Evolutionary conservation across 2,797 vertebrate species (phyloP).

Genomic region (Fistularia tabacaria): DNA sequence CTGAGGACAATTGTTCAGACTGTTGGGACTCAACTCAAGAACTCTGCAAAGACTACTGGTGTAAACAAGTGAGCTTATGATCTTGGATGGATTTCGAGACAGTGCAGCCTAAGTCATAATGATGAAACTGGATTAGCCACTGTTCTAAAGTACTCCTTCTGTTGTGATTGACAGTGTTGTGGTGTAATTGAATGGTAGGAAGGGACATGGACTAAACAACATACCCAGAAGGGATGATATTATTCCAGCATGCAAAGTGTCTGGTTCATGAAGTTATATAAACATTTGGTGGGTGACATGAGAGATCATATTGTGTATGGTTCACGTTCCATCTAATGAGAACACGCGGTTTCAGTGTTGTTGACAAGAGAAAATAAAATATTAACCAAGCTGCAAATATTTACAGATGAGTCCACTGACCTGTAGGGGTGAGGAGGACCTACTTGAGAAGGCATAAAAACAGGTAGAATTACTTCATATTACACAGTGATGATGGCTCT

Average conservation of each 20-base stretch:
- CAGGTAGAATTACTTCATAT: neutral
- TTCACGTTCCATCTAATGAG: neutral
- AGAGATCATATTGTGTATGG: neutral
- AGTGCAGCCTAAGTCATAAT: conserved; percentile 25
- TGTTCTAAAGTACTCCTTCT: conserved; percentile 20
- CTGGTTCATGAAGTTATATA: neutral
- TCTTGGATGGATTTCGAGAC: conserved; percentile 45
- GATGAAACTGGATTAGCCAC: conserved; percentile 40
- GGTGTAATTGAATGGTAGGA: neutral
- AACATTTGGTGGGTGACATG: neutral
- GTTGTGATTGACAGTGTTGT: neutral
- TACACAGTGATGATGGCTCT: neutral
- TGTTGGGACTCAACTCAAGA: conserved; percentile 47
- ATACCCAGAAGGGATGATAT: no score
- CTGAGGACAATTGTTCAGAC: conserved; percentile 52
- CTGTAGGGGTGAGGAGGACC: neutral
- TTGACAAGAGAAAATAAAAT: conserved; percentile 21
- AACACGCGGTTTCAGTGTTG: conserved; percentile 1
- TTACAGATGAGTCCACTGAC: conserved; percentile 39
- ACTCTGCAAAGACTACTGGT: conserved; percentile 47
- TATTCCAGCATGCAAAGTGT: no score
- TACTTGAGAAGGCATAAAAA: neutral
- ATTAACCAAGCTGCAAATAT: conserved; percentile 67
- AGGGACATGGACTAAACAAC: neutral
- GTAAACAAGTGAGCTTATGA: conserved; percentile 55